Conservation (phyloP, 2,113 vertebrate species). For the Anguilla japonica region DNA sequence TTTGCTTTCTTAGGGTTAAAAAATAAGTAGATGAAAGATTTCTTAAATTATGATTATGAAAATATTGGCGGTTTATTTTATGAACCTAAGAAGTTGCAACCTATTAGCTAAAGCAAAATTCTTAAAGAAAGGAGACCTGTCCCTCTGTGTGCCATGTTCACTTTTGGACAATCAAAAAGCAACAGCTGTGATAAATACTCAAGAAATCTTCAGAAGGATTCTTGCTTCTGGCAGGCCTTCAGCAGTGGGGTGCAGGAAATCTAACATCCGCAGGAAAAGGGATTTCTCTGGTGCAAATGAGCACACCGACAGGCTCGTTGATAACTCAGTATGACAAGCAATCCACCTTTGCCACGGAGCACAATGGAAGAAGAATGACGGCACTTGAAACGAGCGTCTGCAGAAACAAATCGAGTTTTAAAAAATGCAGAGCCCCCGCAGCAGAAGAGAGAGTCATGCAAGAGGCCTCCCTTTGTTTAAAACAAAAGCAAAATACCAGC, state of each 20-base stretch:
- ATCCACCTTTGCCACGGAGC: not conserved
- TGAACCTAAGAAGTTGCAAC: not conserved
- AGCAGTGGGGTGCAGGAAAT: not conserved
- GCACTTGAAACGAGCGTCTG: not conserved
- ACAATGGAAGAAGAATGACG: not conserved
- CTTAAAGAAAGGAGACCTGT: too few relatives aligned
- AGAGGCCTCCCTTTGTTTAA: not conserved
- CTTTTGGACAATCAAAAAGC: not conserved
- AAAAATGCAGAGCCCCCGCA: not conserved
- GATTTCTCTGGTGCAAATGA: not conserved
- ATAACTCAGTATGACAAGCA: constrained; percentile 8
- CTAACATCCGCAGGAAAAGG: not conserved
- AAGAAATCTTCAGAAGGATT: not conserved
- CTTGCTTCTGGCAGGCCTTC: not conserved
- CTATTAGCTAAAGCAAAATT: not conserved
- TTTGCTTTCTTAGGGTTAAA: not conserved
- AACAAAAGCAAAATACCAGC: not conserved
- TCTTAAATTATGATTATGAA: too few relatives aligned
- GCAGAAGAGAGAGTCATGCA: not conserved
- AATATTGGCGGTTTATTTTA: too few relatives aligned
- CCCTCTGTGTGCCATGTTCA: not conserved
- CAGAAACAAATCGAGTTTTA: not conserved
- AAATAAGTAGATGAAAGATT: not conserved
- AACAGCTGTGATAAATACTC: not conserved
- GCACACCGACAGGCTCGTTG: not conserved